Conservation (phyloP, 1,140 invertebrate genomes). For the Caenorhabditis latens region DNA sequence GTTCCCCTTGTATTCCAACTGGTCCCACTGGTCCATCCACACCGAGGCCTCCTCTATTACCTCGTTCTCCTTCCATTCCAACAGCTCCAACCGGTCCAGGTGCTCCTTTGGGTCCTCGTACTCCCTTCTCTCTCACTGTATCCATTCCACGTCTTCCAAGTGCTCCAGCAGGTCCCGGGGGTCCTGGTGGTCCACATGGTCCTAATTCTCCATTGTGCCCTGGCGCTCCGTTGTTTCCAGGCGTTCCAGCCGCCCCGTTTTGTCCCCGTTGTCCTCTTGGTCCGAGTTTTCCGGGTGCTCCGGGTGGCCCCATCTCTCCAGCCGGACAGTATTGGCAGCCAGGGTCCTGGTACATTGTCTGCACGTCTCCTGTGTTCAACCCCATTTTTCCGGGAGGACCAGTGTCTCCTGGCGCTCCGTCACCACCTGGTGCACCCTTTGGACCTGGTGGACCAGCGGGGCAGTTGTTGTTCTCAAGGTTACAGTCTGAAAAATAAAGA, state of each 20-base stretch:
- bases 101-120: constrained; percentile 46
- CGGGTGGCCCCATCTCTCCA: constrained; percentile 57
- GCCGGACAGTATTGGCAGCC: constrained; percentile 60
- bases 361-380: neutral
- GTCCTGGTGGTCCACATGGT: constrained; percentile 26
- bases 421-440: constrained; percentile 4
- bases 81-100: constrained; percentile 7
- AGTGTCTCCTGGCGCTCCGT: constrained; percentile 33
- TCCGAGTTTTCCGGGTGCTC: constrained; percentile 42
- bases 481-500: constrained; percentile 53
- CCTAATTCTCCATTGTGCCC: constrained; percentile 58
- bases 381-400: constrained; percentile 58
- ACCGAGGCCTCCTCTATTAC: constrained; percentile 25
- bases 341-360: constrained; percentile 39
- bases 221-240: constrained; percentile 43
- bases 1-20: constrained; percentile 7
- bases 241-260: neutral
- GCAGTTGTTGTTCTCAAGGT: constrained; percentile 57
- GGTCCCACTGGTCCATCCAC: constrained; percentile 32
- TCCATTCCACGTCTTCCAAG: constrained; percentile 59
- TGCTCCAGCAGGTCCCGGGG: constrained; percentile 48
- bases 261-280: neutral
- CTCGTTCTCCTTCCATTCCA: constrained; percentile 29
- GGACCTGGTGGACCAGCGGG: constrained; percentile 59
- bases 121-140: constrained; percentile 1